Evolutionary conservation across 2,113 vertebrate genomes (phyloP), one percentile per base, ranked within the genome.

Genomic region (Tachuris rubrigastra): DNA sequence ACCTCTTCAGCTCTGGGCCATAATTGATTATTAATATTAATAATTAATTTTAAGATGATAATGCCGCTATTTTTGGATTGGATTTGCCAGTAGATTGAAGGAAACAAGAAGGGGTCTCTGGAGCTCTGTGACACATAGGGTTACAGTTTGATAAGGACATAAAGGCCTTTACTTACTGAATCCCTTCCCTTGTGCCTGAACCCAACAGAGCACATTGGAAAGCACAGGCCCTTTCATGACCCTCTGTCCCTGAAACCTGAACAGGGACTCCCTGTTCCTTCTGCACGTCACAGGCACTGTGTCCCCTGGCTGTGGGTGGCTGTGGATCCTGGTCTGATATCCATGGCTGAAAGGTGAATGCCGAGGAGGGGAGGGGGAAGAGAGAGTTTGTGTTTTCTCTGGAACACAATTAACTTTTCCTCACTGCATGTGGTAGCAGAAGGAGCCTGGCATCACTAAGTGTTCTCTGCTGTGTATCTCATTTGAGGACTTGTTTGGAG

Each of bases 361-460:
- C 63, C 14, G 30, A 35, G 59, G 59, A 73, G 11, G 11, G 35
- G 24, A 81, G 42, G 27, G 81, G 7, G 49, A 10, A 94, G 44
- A 59, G n/a, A 60, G 31, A 46, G 17, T 47, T 84, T 81, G 56
- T 84, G 65, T 60, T 85, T 90, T 84, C 76, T 84, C 50, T 76
- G 28, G 44, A 89, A 47, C 80, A 44, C 69, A 67, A 92, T 90
- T 56, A 89, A 68, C 44, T 90, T 74, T 95, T 20, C 68, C 79
- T 93, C 2, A 0, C 85, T 0, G 2, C 50, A 42, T 55, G 53
- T 58, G 68, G 88, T 52, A 46, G 71, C 6, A 0, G 62, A 31
- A 92, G n/a, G 76, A 96, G 53, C 52, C 49, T 93, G 0, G 1
- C 73, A 49, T 75, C 65, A 28, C 66, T 69, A 5, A 60, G 25